Conservation (phyloP, 2,797 vertebrate species). For the Halcyon chelicuti region DNA sequence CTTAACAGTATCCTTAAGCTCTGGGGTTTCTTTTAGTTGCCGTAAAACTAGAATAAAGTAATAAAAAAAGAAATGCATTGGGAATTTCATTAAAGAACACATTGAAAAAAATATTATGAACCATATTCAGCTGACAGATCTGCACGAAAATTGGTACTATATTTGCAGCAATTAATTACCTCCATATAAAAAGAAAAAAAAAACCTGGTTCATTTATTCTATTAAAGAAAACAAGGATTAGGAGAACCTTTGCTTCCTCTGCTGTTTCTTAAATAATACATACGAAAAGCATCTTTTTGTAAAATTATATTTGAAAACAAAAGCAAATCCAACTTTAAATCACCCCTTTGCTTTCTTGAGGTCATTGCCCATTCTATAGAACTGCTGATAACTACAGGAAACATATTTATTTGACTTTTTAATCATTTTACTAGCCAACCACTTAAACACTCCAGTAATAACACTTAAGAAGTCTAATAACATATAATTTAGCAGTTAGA, state of each 20-base stretch:
- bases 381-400: background rate
- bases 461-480: background rate
- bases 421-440: background rate
- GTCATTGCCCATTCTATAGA: background rate
- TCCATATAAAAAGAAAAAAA: background rate
- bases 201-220: background rate
- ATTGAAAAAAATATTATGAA: background rate
- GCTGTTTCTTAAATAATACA: background rate
- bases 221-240: background rate
- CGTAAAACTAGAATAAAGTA: background rate
- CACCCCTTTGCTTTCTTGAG: background rate
- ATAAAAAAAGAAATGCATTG: background rate
- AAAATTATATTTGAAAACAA: background rate
- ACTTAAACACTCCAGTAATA: background rate
- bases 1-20: background rate
- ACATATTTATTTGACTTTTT: background rate
- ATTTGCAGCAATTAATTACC: background rate
- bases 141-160: background rate
- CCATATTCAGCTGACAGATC: background rate
- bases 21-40: background rate
- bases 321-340: background rate
- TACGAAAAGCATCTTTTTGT: background rate
- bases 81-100: background rate
- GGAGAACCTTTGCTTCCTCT: background rate
- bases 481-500: background rate